Percentiles rank a stretch among this genome's conserved stretches.
These are phyloP conservation scores for Drosophila sulfurigaster DNA, from an alignment of 1,140 invertebrate species.

Conservation along the genomic window DNA sequence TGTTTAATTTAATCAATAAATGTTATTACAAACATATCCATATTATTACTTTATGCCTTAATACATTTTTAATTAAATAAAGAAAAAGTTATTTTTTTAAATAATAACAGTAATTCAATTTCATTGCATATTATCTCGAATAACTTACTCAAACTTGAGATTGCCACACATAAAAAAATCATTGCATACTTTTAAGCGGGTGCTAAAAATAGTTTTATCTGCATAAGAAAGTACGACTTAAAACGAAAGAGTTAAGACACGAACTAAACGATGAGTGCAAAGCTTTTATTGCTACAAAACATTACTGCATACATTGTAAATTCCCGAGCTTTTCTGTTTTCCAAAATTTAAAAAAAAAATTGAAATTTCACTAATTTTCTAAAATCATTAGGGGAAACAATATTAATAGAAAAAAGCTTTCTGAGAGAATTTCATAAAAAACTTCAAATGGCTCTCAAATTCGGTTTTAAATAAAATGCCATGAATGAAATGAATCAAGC, in stretches of 20 bases:
- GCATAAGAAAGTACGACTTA: not conserved
- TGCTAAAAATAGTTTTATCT: not conserved
- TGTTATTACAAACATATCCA: too few relatives aligned
- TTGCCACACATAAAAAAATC: not conserved
- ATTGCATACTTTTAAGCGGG: conserved; percentile 56
- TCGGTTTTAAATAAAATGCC: too few relatives aligned
- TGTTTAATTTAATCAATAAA: not conserved
- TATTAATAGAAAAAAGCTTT: too few relatives aligned
- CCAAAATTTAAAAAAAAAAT: not conserved
- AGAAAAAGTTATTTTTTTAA: too few relatives aligned
- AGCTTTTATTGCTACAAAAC: not conserved
- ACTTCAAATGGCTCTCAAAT: too few relatives aligned
- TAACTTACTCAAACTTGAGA: not conserved
- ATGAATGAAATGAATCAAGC: too few relatives aligned
- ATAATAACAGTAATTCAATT: too few relatives aligned
- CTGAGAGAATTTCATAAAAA: too few relatives aligned
- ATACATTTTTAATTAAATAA: too few relatives aligned
- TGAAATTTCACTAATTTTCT: not conserved
- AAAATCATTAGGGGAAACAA: too few relatives aligned
- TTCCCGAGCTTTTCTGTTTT: not conserved
- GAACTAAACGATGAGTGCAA: conserved; percentile 39
- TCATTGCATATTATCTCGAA: too few relatives aligned
- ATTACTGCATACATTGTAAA: not conserved
- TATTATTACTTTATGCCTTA: too few relatives aligned
- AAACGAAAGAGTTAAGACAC: conserved; percentile 75